Evolutionary conservation across 2,888 invertebrate species (phyloP), one percentile per base, ranked within the genome.

Genomic region (Sesia bembeciformis): DNA sequence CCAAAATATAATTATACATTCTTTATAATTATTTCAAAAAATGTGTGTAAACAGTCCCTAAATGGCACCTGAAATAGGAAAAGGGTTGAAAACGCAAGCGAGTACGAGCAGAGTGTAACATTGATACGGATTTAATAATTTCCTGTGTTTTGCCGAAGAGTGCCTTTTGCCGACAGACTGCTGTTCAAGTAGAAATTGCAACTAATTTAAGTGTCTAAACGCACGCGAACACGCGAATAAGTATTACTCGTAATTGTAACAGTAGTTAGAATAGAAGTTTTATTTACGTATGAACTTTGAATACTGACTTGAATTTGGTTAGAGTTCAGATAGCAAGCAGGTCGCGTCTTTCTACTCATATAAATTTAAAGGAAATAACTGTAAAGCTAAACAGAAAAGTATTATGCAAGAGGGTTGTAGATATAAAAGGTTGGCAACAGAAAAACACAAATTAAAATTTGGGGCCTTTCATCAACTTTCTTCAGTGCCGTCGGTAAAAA

Each of bases 131-230:
- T 78, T 72, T 75, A 79, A 80, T 76, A 67, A 79, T 84, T 84
- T 84, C 81, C 81, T 72, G 74, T 64, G 70, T 74, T 82, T 75
- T 67, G 68, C 73, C 68, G 71, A 68, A 78, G 73, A 83, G 78
- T 80, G 81, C 68, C 75, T 79, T 76, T 80, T 71, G 70, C 74
- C 68, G 71, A 69, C 72, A 70, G 73, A 69, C 74, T 72, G 76
- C 75, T 74, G 72, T 81, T 81, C 76, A 76, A 85, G 81, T 79
- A 78, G 83, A 87, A 86, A 88, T 84, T 86, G 86, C 84, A 81
- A 83, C 81, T 82, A 85, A 86, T 86, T 89, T 88, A 83, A 86
- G 82, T 83, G 81, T 81, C 78, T 73, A 65, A 67, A 79, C 72
- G 72, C 88, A 89, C 89, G 88, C 89, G 76, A 89, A 60, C 88